Percentiles rank a stretch among this genome's conserved stretches.
Conservation (phyloP, 2,113 vertebrate species). For the Scomber scombrus region DNA sequence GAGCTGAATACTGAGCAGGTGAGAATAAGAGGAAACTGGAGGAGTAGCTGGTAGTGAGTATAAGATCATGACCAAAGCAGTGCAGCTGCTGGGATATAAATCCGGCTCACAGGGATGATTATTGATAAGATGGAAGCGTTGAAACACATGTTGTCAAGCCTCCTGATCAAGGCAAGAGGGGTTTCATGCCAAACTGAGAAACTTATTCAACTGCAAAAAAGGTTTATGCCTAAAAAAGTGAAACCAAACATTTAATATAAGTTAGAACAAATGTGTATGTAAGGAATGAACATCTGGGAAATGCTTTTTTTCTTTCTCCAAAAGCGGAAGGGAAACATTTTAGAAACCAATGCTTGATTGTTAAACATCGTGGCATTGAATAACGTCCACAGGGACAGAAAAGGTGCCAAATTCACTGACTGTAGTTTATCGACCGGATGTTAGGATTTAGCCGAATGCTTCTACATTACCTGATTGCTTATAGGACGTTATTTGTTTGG, state of each 20-base stretch:
- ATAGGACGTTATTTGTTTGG: conserved; percentile 14
- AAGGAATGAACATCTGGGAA: not conserved
- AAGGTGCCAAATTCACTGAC: not conserved
- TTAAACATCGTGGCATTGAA: not conserved
- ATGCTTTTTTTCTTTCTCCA: too few relatives aligned
- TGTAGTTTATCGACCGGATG: conserved; percentile 28
- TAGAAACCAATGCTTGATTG: not conserved
- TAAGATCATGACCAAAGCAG: conserved; percentile 51
- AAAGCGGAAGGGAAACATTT: not conserved
- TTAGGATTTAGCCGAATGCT: conserved; percentile 29
- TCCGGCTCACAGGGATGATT: conserved; percentile 48
- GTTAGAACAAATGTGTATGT: not conserved
- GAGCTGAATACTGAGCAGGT: conserved; percentile 74
- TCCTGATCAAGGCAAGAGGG: not conserved
- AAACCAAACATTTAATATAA: not conserved
- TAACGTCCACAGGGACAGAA: not conserved
- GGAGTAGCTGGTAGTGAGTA: conserved; percentile 5
- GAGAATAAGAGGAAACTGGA: conserved; percentile 15
- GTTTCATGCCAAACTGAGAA: too few relatives aligned
- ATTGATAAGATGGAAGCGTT: conserved; percentile 53
- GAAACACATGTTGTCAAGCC: conserved; percentile 5
- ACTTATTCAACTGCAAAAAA: too few relatives aligned
- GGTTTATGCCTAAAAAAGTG: not conserved
- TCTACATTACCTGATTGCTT: conserved; percentile 38
- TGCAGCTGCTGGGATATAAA: conserved; percentile 53